Evolutionary conservation across 2,797 vertebrate genomes (phyloP).

Genomic region (Natrix natrix): DNA sequence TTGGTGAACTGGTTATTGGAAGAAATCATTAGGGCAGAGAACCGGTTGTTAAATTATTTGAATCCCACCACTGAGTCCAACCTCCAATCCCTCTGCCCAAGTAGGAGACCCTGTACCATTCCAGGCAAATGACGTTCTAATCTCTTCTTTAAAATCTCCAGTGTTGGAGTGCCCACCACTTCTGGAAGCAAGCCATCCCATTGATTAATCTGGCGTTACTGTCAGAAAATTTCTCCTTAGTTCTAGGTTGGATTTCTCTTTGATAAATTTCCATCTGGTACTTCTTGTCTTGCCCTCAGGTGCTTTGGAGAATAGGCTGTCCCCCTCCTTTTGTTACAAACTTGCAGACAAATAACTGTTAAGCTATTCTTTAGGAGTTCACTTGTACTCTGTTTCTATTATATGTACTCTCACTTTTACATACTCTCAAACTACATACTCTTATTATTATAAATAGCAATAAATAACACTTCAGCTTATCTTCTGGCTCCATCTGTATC

Average conservation of each 20-base stretch:
- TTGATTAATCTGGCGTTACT: background rate
- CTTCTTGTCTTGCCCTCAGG: background rate
- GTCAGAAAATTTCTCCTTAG: background rate
- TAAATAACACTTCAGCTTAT: background rate
- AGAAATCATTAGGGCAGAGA: too few relatives aligned
- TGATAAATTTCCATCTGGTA: background rate
- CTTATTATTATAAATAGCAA: background rate
- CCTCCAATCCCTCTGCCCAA: background rate
- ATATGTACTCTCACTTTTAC: background rate
- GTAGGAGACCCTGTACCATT: background rate
- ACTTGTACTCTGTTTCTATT: background rate
- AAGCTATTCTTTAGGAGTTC: background rate
- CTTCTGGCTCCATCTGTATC: background rate
- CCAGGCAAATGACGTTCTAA: background rate
- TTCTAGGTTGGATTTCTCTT: background rate
- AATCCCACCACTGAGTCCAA: too few relatives aligned
- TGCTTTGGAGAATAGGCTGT: background rate
- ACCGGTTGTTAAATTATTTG: too few relatives aligned
- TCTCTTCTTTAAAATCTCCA: background rate
- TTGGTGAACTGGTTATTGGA: too few relatives aligned
- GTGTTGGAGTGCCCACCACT: background rate
- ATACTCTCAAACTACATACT: background rate
- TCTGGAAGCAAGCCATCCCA: background rate
- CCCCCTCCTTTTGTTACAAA: background rate
- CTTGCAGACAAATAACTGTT: background rate